These are phyloP conservation scores for Conistra vaccinii DNA, from an alignment of 2,888 invertebrate genomes.

Conservation along the genomic window DNA sequence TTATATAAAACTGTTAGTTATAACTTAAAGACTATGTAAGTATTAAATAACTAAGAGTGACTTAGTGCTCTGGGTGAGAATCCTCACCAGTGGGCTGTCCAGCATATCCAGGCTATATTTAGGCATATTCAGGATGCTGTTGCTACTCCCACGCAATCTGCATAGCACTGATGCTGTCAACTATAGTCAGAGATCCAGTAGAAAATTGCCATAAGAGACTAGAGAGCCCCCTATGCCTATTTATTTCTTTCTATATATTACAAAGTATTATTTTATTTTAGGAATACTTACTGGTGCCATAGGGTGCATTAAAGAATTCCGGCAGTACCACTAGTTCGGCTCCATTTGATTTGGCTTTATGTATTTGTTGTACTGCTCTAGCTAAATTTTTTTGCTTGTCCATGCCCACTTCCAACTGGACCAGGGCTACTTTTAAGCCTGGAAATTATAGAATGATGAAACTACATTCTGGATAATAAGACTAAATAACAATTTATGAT, in stretches of 20 bases:
- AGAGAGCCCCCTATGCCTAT: not conserved
- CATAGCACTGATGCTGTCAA: not conserved
- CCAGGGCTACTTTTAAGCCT: slow-evolving; percentile 94
- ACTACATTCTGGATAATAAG: not conserved
- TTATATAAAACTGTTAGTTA: not conserved
- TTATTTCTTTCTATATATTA: not conserved
- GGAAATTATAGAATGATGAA: slow-evolving; percentile 50
- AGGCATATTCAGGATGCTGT: not conserved
- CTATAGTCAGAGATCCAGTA: not conserved
- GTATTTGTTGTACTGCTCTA: slow-evolving; percentile 93
- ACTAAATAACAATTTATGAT: no score
- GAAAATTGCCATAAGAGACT: not conserved
- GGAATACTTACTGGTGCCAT: slow-evolving; percentile 93
- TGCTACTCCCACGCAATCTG: not conserved
- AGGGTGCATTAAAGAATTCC: slow-evolving; percentile 98
- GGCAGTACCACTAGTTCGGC: slow-evolving; percentile 92
- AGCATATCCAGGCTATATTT: not conserved
- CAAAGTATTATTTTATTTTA: not conserved
- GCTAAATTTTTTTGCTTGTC: slow-evolving; percentile 94
- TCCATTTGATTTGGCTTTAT: slow-evolving; percentile 92
- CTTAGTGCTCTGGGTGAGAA: not conserved
- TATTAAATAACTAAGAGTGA: not conserved
- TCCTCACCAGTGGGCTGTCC: not conserved
- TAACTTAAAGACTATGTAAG: not conserved
- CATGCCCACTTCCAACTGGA: slow-evolving; percentile 95